Conservation (phyloP, 2,113 vertebrate species). For the Actenoides lindsayi region DNA sequence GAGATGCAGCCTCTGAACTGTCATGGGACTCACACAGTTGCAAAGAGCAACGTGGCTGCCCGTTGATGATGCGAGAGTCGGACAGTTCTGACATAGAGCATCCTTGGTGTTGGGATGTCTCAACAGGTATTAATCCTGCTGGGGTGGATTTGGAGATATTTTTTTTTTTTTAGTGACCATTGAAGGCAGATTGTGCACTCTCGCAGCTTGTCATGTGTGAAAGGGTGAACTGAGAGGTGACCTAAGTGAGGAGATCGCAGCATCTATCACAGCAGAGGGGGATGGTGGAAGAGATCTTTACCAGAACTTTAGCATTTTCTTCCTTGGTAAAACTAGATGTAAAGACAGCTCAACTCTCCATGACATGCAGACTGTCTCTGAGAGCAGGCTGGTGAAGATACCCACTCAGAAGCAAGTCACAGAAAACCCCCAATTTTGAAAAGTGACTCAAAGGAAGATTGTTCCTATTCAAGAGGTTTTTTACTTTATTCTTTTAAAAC, state of each 20-base stretch:
- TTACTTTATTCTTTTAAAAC: not conserved
- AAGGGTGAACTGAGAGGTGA: not conserved
- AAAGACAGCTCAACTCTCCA: not conserved
- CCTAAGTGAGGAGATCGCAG: not conserved
- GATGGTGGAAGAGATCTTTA: not conserved
- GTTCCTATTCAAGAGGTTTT: not conserved
- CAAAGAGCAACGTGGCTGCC: not conserved
- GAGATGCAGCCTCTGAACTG: not conserved
- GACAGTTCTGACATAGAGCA: not conserved
- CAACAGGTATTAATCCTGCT: not conserved
- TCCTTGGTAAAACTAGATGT: not conserved
- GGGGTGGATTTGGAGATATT: not conserved
- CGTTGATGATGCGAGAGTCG: fast-evolving
- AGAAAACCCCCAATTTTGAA: not conserved
- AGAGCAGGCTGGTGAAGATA: not conserved
- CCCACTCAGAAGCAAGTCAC: not conserved
- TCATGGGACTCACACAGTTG: fast-evolving
- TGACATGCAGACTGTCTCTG: not conserved
- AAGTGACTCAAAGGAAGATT: not conserved
- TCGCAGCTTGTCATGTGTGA: not conserved
- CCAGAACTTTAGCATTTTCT: not conserved
- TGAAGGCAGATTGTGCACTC: not conserved
- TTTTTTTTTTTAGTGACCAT: not conserved
- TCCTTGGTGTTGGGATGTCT: not conserved
- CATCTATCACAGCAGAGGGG: not conserved